A percentile compares a stretch with the other conserved stretches of the same genome.
Evolutionary conservation across 1,140 invertebrate genomes (phyloP).

Genomic region (Caenorhabditis elegans): DNA sequence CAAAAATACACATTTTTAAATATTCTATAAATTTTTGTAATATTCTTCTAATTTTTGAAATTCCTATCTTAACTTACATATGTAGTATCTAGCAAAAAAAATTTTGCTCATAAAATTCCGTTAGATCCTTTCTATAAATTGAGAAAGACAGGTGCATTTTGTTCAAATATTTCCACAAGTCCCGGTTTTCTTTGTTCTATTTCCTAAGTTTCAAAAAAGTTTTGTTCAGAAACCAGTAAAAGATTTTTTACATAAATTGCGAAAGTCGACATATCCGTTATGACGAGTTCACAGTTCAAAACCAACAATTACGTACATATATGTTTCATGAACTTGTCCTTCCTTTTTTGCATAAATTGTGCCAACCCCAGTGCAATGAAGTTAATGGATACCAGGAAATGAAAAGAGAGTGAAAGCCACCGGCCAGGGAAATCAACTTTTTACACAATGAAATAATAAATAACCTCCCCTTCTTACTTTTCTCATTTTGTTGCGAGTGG

Average conservation of each 20-base stretch:
- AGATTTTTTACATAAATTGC: no score
- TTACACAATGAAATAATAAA: conserved; percentile 31
- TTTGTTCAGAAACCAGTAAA: background rate
- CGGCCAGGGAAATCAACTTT: background rate
- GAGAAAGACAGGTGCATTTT: no score
- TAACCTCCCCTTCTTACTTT: background rate
- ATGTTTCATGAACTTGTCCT: no score
- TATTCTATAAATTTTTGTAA: no score
- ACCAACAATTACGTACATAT: no score
- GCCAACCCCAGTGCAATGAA: background rate
- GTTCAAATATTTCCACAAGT: no score
- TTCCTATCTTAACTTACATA: no score
- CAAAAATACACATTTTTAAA: no score
- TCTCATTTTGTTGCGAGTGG: background rate
- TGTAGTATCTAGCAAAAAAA: no score
- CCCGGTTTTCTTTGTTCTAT: background rate
- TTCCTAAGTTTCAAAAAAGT: background rate
- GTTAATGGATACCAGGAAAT: conserved; percentile 14
- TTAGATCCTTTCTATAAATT: no score
- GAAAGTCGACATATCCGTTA: background rate
- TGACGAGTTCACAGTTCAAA: conserved; percentile 1
- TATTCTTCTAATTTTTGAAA: no score
- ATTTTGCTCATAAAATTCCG: background rate
- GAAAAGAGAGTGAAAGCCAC: background rate
- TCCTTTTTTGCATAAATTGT: background rate